A percentile compares a stretch with the other conserved stretches of the same genome.
These are phyloP conservation scores for Ophion slaviceki DNA, from an alignment of 2,888 invertebrate genomes.

Conservation along the genomic window DNA sequence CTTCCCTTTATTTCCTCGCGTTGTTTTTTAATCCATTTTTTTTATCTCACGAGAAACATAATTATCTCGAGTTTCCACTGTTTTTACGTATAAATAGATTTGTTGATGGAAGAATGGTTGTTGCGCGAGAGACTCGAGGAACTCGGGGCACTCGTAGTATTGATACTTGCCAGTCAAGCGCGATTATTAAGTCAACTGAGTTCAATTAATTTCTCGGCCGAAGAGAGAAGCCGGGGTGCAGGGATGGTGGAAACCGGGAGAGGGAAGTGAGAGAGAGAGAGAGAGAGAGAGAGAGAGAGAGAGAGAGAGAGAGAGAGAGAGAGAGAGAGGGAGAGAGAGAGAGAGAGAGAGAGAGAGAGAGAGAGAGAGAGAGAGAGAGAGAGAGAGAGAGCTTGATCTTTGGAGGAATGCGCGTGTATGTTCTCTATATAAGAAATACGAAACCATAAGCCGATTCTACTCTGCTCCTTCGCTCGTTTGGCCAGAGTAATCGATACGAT, in stretches of 20 bases:
- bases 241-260: conserved; percentile 23
- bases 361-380: conserved; percentile 1
- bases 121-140: conserved; percentile 38
- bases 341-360: conserved; percentile 1
- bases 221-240: conserved; percentile 9
- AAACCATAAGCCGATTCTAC: conserved; percentile 10
- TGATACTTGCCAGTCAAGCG: conserved; percentile 69
- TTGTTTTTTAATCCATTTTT: not conserved
- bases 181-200: conserved; percentile 76
- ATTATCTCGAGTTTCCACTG: not conserved
- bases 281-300: not conserved
- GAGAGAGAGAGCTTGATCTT: conserved; percentile 12
- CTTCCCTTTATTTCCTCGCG: not conserved
- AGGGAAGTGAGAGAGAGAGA: not conserved
- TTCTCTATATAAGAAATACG: not conserved
- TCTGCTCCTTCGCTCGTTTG: not conserved
- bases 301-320: conserved; percentile 2
- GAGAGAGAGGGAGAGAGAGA: not conserved
- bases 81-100: conserved; percentile 22
- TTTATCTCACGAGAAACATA: not conserved
- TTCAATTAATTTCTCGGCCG: conserved; percentile 74
- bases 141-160: conserved; percentile 32
- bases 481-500: conserved; percentile 3
- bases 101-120: conserved; percentile 47
- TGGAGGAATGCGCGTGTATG: not conserved